phyloP scores from a whole-genome alignment of 2,797 vertebrate genomes.

The Peromyscus nudipes region DNA sequence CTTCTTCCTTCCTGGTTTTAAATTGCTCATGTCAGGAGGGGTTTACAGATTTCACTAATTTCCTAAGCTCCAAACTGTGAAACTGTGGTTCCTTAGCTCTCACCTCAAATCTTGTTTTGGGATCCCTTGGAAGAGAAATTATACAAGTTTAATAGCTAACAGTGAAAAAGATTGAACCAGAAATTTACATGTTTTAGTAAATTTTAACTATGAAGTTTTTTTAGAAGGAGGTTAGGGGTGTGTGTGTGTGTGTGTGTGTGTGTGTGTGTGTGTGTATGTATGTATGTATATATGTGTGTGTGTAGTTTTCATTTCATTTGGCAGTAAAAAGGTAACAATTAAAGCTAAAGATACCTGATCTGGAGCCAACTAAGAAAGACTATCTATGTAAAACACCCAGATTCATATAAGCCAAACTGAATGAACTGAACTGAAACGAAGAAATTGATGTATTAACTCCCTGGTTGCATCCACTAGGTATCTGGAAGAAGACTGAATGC shows the following conservation, averaged over 20 bases:
- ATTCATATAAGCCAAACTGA: not conserved
- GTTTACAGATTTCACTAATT: slow-evolving; percentile 12
- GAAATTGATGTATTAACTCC: not conserved
- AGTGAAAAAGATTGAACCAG: slow-evolving; percentile 6
- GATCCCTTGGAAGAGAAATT: slow-evolving; percentile 20
- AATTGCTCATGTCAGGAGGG: not conserved
- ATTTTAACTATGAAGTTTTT: slow-evolving; percentile 51
- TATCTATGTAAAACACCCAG: not conserved
- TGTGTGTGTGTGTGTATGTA: not conserved
- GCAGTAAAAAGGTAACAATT: slow-evolving; percentile 61
- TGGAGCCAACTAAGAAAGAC: slow-evolving; percentile 50
- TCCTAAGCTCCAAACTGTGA: not conserved
- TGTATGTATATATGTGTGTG: not conserved
- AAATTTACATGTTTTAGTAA: not conserved
- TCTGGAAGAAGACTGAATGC: slow-evolving; percentile 45
- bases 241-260: not conserved
- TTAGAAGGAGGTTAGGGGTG: not conserved
- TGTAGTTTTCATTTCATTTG: slow-evolving; percentile 41
- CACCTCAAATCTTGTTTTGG: not conserved
- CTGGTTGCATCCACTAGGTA: not conserved
- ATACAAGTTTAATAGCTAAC: not conserved
- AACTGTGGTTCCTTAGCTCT: slow-evolving; percentile 6
- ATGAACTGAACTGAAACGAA: not conserved
- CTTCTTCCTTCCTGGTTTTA: slow-evolving; percentile 39
- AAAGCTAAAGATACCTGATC: slow-evolving; percentile 20